phyloP scores from a whole-genome alignment of 1,140 invertebrate genomes.

The Heliconius hewitsoni region DNA sequence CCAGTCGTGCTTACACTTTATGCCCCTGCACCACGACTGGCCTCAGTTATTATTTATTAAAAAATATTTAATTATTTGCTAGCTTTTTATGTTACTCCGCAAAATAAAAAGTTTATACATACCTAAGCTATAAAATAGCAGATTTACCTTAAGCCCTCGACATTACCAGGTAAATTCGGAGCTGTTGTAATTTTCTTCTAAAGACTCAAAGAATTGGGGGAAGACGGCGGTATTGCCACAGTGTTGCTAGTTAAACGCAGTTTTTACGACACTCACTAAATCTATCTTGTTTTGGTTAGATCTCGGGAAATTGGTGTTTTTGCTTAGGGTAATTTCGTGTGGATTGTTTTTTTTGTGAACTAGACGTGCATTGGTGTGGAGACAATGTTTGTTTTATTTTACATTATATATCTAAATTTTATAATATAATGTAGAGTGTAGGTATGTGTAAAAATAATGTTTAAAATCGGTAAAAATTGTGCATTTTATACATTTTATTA shows the following conservation, averaged over 20 bases:
- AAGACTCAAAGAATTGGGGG: slow-evolving; percentile 6
- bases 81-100: no score
- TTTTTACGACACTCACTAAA: slow-evolving; percentile 23
- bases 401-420: background rate
- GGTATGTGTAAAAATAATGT: no score
- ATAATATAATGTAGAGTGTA: no score
- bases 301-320: slow-evolving; percentile 6
- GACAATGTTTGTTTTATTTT: background rate
- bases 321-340: slow-evolving; percentile 4
- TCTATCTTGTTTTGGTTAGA: slow-evolving; percentile 12
- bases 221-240: slow-evolving; percentile 13
- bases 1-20: no score
- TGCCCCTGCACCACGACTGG: no score
- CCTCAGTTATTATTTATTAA: no score
- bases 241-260: slow-evolving; percentile 24
- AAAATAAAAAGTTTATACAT: no score
- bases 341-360: slow-evolving; percentile 2
- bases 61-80: no score
- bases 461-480: no score
- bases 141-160: slow-evolving; percentile 55
- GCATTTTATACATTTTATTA: no score
- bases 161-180: slow-evolving; percentile 64
- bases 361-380: background rate
- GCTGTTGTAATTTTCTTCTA: slow-evolving; percentile 23
- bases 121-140: slow-evolving; percentile 49